Conservation (phyloP, 2,797 vertebrate genomes). For the Anolis apletophallus region DNA sequence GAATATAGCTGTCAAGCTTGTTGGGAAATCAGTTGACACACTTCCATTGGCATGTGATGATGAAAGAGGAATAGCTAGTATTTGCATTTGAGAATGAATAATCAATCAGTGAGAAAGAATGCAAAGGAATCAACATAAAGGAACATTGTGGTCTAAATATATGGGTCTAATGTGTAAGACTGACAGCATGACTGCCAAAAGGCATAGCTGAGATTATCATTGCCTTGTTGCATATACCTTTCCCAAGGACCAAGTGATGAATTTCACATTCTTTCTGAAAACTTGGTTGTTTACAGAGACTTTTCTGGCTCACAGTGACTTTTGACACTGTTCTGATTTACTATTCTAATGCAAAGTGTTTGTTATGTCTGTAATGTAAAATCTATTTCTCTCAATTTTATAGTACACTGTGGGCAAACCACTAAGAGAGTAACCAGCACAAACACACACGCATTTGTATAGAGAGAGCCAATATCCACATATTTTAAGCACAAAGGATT, state of each 20-base stretch:
- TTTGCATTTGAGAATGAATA: background rate
- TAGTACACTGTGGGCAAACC: background rate
- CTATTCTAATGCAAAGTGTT: background rate
- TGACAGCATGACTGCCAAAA: no score
- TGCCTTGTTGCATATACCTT: no score
- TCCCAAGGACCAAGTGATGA: no score
- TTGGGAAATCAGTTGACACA: background rate
- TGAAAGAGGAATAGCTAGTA: background rate
- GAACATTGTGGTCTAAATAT: background rate
- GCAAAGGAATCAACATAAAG: background rate
- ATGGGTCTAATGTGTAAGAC: background rate
- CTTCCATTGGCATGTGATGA: background rate
- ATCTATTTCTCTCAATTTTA: background rate
- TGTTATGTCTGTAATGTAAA: background rate
- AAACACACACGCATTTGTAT: background rate
- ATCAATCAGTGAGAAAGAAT: background rate
- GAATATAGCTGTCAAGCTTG: conserved; percentile 47
- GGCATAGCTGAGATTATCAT: no score
- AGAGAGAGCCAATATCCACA: background rate
- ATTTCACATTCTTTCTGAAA: no score
- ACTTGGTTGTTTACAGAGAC: background rate
- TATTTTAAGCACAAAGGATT: background rate
- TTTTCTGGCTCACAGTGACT: background rate
- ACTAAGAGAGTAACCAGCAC: background rate
- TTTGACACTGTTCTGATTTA: background rate